Base-by-base conservation (phyloP, 2,113 vertebrate genomes). In the Spheniscus mendiculus region DNA sequence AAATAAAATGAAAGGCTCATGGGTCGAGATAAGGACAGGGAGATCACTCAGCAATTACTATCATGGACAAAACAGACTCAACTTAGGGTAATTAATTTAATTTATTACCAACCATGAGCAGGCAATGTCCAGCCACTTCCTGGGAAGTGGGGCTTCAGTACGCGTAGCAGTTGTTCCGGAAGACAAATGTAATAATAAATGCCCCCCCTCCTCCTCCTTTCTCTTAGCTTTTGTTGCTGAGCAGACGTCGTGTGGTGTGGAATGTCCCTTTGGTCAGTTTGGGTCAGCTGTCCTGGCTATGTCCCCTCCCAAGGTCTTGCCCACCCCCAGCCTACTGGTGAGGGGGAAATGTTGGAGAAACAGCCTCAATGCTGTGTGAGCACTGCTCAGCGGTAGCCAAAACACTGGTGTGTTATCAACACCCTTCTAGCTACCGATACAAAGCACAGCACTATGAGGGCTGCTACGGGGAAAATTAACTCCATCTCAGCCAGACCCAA, bases 111-210 rank as follows among this genome's bases (percentile, higher is more conserved):
- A n/a, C 30, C 15, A 50, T 65, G 21, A 79, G 15, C 22, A 83
- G 13, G 45, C 0, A 0, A 70, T 87, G n/a, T 14, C 9, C 2
- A 5, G 27, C 10, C 40, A 36, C n/a, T 36, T 61, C 6, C 15
- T 3, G 14, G 9, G 13, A 53, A 74, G 15, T 0, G 16, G 7
- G 10, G 19, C 12, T 90, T 89, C 49, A 6, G 11, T 34, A 50
- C 1, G 0, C 0, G 1, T 25, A 53, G 30, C 1, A 0, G 8
- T 79, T 92, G 6, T 27, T 61, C 36, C 4, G 2, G 19, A 56
- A 72, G 19, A 47, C 32, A 85, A 84, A 61, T 1, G 0, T 27
- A 42, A n/a, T 36, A 61, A 50, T 1, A 4, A 70, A 59, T 70
- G 15, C 3, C 12, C 22, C 7, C 17, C 29, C 6, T 5, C 30